phyloP scores from a whole-genome alignment of 2,888 invertebrate genomes.

The Bellardia bayeri region DNA sequence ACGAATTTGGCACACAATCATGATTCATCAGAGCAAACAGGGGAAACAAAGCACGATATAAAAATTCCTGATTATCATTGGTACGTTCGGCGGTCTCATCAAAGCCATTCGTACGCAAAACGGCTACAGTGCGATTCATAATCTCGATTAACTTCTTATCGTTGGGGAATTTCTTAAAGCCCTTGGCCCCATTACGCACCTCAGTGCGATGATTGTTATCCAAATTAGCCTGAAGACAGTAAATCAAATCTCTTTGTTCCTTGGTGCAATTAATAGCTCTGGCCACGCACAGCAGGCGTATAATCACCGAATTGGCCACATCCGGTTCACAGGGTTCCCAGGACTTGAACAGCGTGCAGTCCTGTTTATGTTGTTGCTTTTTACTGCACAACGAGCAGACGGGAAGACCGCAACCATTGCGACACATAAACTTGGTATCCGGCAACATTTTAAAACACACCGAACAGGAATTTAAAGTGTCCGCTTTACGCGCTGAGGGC shows the following conservation, averaged over 20 bases:
- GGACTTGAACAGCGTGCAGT: conserved; percentile 87
- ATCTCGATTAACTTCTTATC: conserved; percentile 82
- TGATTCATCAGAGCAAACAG: conserved; percentile 89
- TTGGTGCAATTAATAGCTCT: conserved; percentile 82
- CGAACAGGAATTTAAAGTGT: conserved; percentile 87
- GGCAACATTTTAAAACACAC: conserved; percentile 86
- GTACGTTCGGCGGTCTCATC: conserved; percentile 81
- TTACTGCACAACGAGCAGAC: conserved; percentile 89
- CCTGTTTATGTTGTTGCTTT: conserved; percentile 86
- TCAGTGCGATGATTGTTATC: conserved; percentile 82
- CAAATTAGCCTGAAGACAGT: conserved; percentile 82
- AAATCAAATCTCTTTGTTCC: conserved; percentile 81
- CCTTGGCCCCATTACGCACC: conserved; percentile 80
- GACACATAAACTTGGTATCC: conserved; percentile 85
- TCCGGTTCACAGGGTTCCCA: conserved; percentile 86
- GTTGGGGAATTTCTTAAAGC: conserved; percentile 82
- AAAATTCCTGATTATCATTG: conserved; percentile 81
- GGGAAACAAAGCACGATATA: conserved; percentile 88
- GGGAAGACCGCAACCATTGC: conserved; percentile 88
- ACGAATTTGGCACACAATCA: conserved; percentile 89
- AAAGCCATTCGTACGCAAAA: conserved; percentile 83
- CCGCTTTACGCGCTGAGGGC: conserved; percentile 86
- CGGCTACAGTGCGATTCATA: conserved; percentile 83
- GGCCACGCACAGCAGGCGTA: conserved; percentile 81
- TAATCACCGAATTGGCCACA: conserved; percentile 81